Conservation (phyloP, 1,140 invertebrate genomes). For the Solenopsis fugax region DNA sequence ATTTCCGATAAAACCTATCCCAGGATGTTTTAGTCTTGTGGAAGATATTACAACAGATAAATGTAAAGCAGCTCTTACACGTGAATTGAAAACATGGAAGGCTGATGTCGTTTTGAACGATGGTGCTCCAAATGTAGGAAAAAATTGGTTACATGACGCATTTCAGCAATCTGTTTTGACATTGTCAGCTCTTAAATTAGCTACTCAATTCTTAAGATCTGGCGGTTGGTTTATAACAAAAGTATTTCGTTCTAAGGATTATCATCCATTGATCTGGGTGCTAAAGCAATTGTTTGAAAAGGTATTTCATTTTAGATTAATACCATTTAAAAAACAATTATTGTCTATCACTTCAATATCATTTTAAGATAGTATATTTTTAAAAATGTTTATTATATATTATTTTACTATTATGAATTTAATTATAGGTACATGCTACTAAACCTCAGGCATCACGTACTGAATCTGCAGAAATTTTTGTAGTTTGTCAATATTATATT, state of each 20-base stretch:
- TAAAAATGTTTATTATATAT: background rate
- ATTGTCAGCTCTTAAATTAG: slow-evolving; percentile 96
- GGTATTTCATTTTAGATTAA: slow-evolving; percentile 75
- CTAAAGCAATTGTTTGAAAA: slow-evolving; percentile 98
- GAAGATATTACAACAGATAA: slow-evolving; percentile 99
- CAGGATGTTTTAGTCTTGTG: slow-evolving; percentile 95
- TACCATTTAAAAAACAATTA: slow-evolving; percentile 14
- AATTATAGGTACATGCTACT: slow-evolving; percentile 94
- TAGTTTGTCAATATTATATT: slow-evolving; percentile 98
- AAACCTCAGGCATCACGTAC: slow-evolving; percentile 99
- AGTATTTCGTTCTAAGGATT: slow-evolving; percentile 99
- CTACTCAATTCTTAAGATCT: slow-evolving; percentile 95
- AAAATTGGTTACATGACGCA: slow-evolving; percentile 99
- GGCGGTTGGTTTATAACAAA: slow-evolving; percentile 99
- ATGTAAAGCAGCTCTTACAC: slow-evolving; percentile 92
- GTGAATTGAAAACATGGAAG: slow-evolving; percentile 97
- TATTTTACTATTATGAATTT: slow-evolving; percentile 3
- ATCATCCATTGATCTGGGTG: slow-evolving; percentile 97
- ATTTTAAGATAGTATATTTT: no score
- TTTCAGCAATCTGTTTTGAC: slow-evolving; percentile 97
- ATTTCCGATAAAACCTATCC: slow-evolving; percentile 97
- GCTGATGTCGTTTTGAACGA: slow-evolving; percentile 98
- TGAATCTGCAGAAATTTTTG: slow-evolving; percentile 99
- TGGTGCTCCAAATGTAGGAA: slow-evolving; percentile 99
- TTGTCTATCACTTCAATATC: background rate